phyloP scores from a whole-genome alignment of 37 sponge, comb jelly and placozoan species.

The Lycopodina hypogea region DNA sequence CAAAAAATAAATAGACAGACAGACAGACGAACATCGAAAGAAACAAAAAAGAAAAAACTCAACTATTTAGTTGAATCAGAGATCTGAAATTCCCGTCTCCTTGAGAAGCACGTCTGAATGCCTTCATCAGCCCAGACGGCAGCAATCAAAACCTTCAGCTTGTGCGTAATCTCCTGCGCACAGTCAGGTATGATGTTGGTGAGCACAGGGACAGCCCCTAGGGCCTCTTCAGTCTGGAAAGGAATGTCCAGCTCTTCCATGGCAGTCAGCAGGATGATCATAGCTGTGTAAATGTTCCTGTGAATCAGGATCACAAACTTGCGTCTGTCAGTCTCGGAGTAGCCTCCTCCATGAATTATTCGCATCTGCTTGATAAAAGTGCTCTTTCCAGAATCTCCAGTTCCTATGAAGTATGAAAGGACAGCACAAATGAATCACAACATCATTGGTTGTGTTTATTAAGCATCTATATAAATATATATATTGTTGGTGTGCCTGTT shows the following conservation, averaged over 20 bases:
- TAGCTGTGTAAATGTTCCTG: slow-evolving; percentile 78
- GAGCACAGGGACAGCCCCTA: neutral
- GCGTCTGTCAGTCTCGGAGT: slow-evolving; percentile 66
- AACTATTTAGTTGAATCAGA: slow-evolving; percentile 97
- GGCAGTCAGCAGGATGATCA: slow-evolving; percentile 38
- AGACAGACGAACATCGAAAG: neutral
- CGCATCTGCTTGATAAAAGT: slow-evolving; percentile 99
- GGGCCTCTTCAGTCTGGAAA: neutral
- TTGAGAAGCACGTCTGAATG: slow-evolving; percentile 76
- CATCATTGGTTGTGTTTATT: neutral
- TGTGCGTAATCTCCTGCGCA: neutral
- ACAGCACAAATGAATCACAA: neutral
- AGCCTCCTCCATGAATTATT: slow-evolving; percentile 94
- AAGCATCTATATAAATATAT: neutral
- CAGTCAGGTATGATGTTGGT: neutral
- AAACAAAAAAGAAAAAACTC: slow-evolving; percentile 1
- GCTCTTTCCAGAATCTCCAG: slow-evolving; percentile 96
- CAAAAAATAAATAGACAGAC: neutral
- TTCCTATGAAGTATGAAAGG: slow-evolving; percentile 82
- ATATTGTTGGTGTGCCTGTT: neutral
- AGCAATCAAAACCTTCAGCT: slow-evolving; percentile 25
- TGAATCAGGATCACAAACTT: slow-evolving; percentile 68
- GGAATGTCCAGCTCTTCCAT: slow-evolving; percentile 50
- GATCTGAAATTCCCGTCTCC: slow-evolving; percentile 90
- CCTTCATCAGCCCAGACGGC: slow-evolving; percentile 74